phyloP scores from a whole-genome alignment of 2,113 vertebrate species.

The Peromyscus leucopus region DNA sequence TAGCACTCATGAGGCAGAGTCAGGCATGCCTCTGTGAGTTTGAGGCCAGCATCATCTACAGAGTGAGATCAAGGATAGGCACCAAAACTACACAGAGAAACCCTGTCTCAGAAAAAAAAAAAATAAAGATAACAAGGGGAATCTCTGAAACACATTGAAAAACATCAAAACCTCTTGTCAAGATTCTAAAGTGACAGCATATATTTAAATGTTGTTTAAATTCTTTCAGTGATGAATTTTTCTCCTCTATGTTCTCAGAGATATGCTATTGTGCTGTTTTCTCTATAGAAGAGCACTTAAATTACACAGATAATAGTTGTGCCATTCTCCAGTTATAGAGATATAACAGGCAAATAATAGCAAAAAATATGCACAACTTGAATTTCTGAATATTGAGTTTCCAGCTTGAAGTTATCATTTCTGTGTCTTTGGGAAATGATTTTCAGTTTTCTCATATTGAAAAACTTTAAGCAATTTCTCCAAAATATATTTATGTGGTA shows the following conservation, averaged over 20 bases:
- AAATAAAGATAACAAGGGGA: background rate
- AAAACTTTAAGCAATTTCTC: background rate
- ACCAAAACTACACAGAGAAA: no score
- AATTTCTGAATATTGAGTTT: background rate
- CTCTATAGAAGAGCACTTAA: background rate
- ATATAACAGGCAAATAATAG: background rate
- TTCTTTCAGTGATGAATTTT: background rate
- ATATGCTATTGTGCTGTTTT: background rate
- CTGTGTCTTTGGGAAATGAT: background rate
- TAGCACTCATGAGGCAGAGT: no score
- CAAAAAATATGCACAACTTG: background rate
- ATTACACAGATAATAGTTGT: background rate
- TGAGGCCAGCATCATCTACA: no score
- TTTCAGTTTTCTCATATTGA: background rate
- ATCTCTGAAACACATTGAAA: background rate
- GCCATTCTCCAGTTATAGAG: background rate
- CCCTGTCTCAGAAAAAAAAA: no score
- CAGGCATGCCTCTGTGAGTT: no score
- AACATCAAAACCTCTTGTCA: background rate
- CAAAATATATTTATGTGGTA: background rate
- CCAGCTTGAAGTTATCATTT: background rate
- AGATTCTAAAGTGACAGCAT: background rate
- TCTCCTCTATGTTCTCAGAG: background rate
- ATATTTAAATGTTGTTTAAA: background rate
- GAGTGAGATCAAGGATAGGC: no score